Evolutionary conservation across 1,140 invertebrate genomes (phyloP).

Genomic region (Hylaeus volcanicus): DNA sequence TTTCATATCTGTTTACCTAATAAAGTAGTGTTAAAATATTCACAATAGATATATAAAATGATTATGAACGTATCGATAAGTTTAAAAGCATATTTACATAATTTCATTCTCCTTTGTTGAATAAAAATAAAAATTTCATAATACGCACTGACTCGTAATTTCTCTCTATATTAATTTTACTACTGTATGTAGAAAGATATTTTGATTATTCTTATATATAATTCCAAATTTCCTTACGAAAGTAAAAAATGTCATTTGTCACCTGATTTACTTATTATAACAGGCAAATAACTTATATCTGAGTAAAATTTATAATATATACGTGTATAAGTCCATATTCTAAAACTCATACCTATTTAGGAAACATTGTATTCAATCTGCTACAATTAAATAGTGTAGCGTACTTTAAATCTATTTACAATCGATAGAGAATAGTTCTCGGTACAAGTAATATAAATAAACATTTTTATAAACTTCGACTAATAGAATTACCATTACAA

Average conservation of each 20-base stretch:
- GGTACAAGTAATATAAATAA: slow-evolving; percentile 31
- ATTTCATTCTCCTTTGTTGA: slow-evolving; percentile 27
- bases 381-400: slow-evolving; percentile 5
- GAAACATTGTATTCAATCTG: slow-evolving; percentile 19
- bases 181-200: slow-evolving; percentile 10
- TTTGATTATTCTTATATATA: slow-evolving; percentile 27
- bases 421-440: slow-evolving; percentile 13
- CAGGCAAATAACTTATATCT: slow-evolving; percentile 28
- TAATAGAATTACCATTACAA: neutral
- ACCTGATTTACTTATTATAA: neutral
- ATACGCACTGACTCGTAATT: neutral
- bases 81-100: slow-evolving; percentile 50
- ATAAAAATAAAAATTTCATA: slow-evolving; percentile 9
- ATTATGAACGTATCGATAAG: slow-evolving; percentile 1
- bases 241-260: slow-evolving; percentile 33
- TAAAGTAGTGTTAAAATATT: neutral
- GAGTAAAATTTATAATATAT: slow-evolving; percentile 7
- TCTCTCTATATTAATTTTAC: neutral
- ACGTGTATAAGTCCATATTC: slow-evolving; percentile 22
- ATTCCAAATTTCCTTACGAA: slow-evolving; percentile 43
- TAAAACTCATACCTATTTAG: slow-evolving; percentile 14
- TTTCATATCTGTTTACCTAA: neutral
- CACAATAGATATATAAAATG: slow-evolving; percentile 11
- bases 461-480: slow-evolving; percentile 19
- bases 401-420: slow-evolving; percentile 25